Evolutionary conservation across 2,113 vertebrate genomes (phyloP).

Genomic region (Marmota flaviventris): DNA sequence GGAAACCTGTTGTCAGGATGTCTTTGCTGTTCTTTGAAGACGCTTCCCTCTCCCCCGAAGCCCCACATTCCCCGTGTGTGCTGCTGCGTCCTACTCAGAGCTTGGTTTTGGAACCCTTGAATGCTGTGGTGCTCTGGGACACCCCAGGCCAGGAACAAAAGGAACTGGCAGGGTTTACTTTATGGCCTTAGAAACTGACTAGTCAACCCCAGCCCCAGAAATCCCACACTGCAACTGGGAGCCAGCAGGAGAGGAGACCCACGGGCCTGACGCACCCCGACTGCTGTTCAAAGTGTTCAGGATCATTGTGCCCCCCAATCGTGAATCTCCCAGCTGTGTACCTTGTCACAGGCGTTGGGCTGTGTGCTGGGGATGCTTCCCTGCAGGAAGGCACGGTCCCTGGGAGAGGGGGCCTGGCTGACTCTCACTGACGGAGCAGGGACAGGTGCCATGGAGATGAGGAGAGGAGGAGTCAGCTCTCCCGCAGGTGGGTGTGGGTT

Average conservation of each 20-base stretch:
- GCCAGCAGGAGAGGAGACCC: not conserved
- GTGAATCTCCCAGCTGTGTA: too few species aligned
- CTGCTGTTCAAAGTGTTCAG: too few species aligned
- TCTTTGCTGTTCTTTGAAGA: not conserved
- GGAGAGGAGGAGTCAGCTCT: too few species aligned
- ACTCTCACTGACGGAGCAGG: rapidly evolving
- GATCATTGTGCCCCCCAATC: not conserved
- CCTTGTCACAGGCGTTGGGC: not conserved
- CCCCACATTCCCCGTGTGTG: rapidly evolving
- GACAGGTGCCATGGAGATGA: not conserved
- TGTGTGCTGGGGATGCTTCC: not conserved
- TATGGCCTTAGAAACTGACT: not conserved
- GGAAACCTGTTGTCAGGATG: not conserved
- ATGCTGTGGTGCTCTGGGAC: not conserved
- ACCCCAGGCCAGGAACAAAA: not conserved
- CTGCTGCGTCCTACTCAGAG: rapidly evolving
- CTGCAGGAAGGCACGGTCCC: not conserved
- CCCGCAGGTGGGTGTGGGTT: not conserved
- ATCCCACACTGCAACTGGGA: not conserved
- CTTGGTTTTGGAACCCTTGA: not conserved
- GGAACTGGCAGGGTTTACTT: not conserved
- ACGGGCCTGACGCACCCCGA: too few species aligned
- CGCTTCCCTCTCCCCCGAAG: rapidly evolving
- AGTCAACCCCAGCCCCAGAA: too few species aligned
- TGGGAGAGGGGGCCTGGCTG: not conserved